Evolutionary conservation across 2,797 vertebrate genomes (phyloP).

Genomic region (Pachyuromys duprasi): DNA sequence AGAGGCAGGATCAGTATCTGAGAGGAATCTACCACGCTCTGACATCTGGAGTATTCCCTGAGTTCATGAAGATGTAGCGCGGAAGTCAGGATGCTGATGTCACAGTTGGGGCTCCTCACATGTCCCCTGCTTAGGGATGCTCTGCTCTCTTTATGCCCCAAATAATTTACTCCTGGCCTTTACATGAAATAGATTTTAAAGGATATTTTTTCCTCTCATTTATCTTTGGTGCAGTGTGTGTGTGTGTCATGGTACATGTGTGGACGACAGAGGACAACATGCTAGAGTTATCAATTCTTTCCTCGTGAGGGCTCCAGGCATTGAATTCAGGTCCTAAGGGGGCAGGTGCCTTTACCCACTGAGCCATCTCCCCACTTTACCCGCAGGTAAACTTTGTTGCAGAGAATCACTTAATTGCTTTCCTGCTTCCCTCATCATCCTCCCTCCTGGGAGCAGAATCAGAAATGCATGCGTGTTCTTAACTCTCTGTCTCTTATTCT

Average conservation of each 20-base stretch:
- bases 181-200: not conserved
- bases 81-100: not conserved
- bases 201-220: too few relatives aligned
- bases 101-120: too few relatives aligned
- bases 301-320: not conserved
- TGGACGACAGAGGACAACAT: not conserved
- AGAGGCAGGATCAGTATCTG: not conserved
- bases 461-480: not conserved
- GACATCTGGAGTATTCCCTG: not conserved
- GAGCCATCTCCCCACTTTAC: not conserved
- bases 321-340: not conserved
- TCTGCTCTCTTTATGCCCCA: not conserved
- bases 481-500: not conserved
- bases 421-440: not conserved
- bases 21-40: not conserved
- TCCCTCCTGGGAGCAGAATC: not conserved
- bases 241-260: not conserved
- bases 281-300: not conserved
- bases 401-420: not conserved
- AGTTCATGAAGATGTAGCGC: conserved; percentile 9
- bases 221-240: not conserved
- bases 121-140: not conserved
- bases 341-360: not conserved
- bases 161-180: conserved; percentile 6
- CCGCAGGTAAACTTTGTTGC: not conserved